Evolutionary conservation across 2,113 vertebrate genomes (phyloP), one percentile per base, ranked within the genome.

Genomic region (Amphiprion percula): DNA sequence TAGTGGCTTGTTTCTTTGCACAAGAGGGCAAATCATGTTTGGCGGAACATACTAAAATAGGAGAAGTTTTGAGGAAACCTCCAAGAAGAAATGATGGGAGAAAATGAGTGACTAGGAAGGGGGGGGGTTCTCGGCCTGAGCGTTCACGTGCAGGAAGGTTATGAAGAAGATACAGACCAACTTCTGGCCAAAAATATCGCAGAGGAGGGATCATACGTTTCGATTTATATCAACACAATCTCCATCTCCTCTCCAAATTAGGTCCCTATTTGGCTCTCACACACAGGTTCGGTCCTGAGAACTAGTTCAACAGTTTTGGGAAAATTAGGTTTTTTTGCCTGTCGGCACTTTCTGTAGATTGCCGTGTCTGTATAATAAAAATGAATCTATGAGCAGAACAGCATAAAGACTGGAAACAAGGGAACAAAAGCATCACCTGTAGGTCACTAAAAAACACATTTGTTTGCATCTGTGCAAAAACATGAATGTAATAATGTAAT

Each of bases 11-110:
- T 77, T 83, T 81, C 67, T 90, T 74, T 66, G 72, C 61, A 77
- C 65, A 50, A 70, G 81, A 80, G 72, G 82, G 74, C 24, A 80
- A 87, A 83, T 77, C 73, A 79, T 61, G 79, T 85, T 83, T 73
- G 77, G 78, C 67, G 59, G 80, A 92, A 90, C 91, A 92, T 81
- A 89, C 91, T 95, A 93, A 95, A 94, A 90, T 94, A 93, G 93
- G 93, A 93, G 86, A 83, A 68, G 89, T 90, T 71, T 68, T 33
- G 10, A 87, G 72, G 82, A 77, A 89, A 70, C 70, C 50, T 81
- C 63, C 58, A 70, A 53, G 66, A 84, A 79, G 59, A 79, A 75
- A 68, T 67, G 39, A 80, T 72, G 83, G 60, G 77, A 83, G 68
- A 80, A 37, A 52, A 33, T 47, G 39, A 81, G 64, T 58, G 71